phyloP scores from a whole-genome alignment of 1,140 invertebrate species.

The Octopus bimaculoides region DNA sequence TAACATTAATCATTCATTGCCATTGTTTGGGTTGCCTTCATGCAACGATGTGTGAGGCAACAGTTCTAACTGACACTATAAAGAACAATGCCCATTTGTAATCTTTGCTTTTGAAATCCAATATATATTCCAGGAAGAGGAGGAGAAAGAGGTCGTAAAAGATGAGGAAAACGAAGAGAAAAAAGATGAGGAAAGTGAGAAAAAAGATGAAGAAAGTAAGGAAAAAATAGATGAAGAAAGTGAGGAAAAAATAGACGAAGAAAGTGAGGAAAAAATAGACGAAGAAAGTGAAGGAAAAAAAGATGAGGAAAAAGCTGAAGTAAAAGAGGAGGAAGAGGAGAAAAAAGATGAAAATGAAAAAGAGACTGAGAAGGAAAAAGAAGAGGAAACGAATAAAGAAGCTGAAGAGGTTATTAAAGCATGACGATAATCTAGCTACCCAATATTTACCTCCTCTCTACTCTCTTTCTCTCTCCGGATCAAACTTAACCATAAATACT shows the following conservation, averaged over 20 bases:
- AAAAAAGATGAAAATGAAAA: neutral
- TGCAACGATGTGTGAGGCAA: no score
- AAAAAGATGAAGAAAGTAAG: constrained; percentile 30
- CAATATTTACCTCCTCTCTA: no score
- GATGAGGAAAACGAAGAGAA: neutral
- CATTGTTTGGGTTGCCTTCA: no score
- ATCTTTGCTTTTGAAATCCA: no score
- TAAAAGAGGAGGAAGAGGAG: neutral
- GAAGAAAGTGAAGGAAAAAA: constrained; percentile 6
- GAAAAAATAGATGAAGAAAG: constrained; percentile 12
- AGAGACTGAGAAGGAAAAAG: neutral
- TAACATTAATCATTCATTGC: no score
- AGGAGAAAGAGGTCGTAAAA: constrained; percentile 18
- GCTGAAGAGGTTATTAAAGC: no score
- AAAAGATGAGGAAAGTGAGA: constrained; percentile 36
- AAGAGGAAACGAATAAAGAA: neutral
- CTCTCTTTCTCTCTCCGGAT: no score
- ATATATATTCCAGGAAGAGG: constrained; percentile 8
- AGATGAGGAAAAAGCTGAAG: constrained; percentile 10
- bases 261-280: constrained; percentile 7
- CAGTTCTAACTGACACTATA: no score
- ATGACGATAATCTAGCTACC: no score
- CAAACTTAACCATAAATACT: no score
- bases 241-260: constrained; percentile 1
- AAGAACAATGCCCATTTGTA: no score